Base-by-base conservation (phyloP, 1,140 invertebrate species). In the Drosophila ironensis region DNA sequence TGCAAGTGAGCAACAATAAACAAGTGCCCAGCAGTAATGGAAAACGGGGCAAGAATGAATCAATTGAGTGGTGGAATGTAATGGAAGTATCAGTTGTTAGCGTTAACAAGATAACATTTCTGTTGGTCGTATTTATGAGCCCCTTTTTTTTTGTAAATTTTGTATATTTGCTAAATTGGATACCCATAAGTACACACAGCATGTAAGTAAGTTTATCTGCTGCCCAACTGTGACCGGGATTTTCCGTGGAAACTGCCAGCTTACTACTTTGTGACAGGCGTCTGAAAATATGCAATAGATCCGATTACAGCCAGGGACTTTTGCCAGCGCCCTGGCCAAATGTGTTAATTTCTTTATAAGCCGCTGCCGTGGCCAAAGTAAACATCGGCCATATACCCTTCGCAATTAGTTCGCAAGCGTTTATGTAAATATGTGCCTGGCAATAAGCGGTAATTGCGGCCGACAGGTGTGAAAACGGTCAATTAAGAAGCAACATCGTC, bases 291-390 rank as follows among this genome's bases (percentile, higher is more conserved):
- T 71, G 68, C 66, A 61, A 71, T 71, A 66, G 17, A 28, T 70
- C 52, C 19, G 38, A 70, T 69, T 44, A 81, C 75, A 47, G 37
- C 52, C 27, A 14, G 27, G 22, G 51, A 60, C 66, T 60, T 46
- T 48, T 37, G 37, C 52, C 64, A 46, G 48, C 20, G 37, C 53
- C 52, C 47, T 46, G 44, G 61, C 60, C 52, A 73, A 40, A 80
- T 60, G 78, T 82, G 78, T 64, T 52, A 82, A 82, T 82, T 84
- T 72, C 72, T 68, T 47, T 50, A 46, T 82, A 75, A 67, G 25
- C 19, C 45, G 6, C 51, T 8, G 12, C 19, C 33, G 51, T 60
- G 56, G 17, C 37, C 5, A 71, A 53, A 57, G 50, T 71, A 56
- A 77, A 72, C 47, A 59, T 38, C 42, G 45, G 51, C 68, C 40